Conservation (phyloP, 2,797 vertebrate species). For the Chelonia mydas region DNA sequence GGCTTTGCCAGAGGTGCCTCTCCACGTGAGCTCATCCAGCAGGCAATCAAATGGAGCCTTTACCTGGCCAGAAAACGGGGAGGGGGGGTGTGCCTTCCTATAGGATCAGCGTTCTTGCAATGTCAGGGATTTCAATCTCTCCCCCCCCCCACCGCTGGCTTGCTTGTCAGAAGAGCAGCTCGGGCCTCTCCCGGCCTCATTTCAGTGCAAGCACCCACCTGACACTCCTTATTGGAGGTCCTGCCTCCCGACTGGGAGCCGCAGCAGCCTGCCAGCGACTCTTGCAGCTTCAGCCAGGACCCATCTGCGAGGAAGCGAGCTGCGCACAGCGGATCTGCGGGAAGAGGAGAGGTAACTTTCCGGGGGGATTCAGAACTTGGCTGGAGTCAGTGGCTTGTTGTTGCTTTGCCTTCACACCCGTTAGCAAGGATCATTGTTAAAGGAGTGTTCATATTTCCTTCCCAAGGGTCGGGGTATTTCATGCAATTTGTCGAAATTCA, state of each 20-base stretch:
- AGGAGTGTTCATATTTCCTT: not conserved
- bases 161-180: conserved; percentile 54
- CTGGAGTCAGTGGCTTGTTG: not conserved
- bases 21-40: conserved; percentile 57
- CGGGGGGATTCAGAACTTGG: not conserved
- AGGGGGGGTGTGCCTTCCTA: conserved; percentile 13
- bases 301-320: conserved; percentile 9
- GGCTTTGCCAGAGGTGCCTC: not conserved
- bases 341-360: conserved; percentile 63
- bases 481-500: not conserved
- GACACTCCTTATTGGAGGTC: conserved; percentile 69
- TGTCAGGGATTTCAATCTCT: conserved; percentile 79
- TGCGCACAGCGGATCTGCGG: not conserved
- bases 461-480: not conserved
- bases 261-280: conserved; percentile 74
- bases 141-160: not conserved
- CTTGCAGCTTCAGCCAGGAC: conserved; percentile 47
- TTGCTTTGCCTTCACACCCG: conserved; percentile 8
- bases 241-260: conserved; percentile 58
- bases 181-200: conserved; percentile 56
- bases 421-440: not conserved
- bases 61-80: not conserved
- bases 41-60: not conserved
- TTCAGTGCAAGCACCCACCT: conserved; percentile 67
- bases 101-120: conserved; percentile 73